phyloP scores from a whole-genome alignment of 2,888 invertebrate species.

The Heliconius erato region DNA sequence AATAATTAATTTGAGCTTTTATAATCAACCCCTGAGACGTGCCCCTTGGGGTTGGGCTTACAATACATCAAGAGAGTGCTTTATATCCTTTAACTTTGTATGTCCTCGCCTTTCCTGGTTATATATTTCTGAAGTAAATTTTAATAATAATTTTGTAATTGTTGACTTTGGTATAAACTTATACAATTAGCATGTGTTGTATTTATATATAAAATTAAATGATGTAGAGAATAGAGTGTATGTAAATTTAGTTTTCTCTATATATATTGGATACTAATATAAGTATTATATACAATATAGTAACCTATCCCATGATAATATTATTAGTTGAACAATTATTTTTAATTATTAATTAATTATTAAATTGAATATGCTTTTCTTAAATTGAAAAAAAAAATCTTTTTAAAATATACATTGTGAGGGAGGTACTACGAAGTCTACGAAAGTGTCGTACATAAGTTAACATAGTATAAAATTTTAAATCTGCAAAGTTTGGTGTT shows the following conservation, averaged over 20 bases:
- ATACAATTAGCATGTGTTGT: neutral
- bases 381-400: too few species aligned
- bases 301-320: too few species aligned
- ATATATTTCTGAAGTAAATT: neutral
- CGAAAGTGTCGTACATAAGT: neutral
- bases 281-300: too few species aligned
- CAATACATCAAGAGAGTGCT: neutral
- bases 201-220: neutral
- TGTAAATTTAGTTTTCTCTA: too few species aligned
- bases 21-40: constrained; percentile 23
- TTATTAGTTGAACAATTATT: too few species aligned
- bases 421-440: neutral
- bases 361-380: too few species aligned
- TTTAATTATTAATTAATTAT: too few species aligned
- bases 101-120: neutral
- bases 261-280: too few species aligned
- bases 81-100: neutral
- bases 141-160: neutral
- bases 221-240: too few species aligned
- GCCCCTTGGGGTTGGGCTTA: neutral
- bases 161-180: neutral
- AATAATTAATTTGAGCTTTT: constrained; percentile 43
- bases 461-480: neutral
- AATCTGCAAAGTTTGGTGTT: constrained; percentile 8
- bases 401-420: neutral